A percentile compares a stretch with the other conserved stretches of the same genome.
phyloP scores from a whole-genome alignment of 2,113 vertebrate genomes.

The Pollachius pollachius region DNA sequence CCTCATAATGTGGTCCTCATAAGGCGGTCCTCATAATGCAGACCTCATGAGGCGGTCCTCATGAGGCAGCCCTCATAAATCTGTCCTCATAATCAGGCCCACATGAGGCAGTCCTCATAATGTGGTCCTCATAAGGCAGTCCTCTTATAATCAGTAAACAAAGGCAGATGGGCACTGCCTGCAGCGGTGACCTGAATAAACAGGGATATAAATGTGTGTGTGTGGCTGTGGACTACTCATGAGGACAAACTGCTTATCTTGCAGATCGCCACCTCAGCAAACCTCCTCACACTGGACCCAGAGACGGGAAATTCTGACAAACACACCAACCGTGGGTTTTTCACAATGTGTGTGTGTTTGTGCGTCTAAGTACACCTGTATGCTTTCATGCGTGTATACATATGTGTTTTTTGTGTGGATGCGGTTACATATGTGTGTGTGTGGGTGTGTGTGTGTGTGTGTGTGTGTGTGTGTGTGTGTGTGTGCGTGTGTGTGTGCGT shows the following conservation, averaged over 20 bases:
- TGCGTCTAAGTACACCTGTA: neutral
- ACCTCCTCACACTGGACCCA: conserved; percentile 46
- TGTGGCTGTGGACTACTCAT: conserved; percentile 43
- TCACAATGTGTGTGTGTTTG: conserved; percentile 4
- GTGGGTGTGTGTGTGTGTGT: no score
- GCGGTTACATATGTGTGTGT: no score
- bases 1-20: no score
- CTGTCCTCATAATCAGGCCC: neutral
- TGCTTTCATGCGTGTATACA: no score
- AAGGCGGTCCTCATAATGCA: neutral
- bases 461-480: conserved; percentile 2
- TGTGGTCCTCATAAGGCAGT: neutral
- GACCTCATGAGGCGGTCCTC: neutral
- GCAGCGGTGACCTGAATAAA: conserved; percentile 1
- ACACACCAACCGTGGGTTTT: conserved; percentile 22
- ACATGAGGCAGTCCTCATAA: neutral
- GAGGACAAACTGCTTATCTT: conserved; percentile 43
- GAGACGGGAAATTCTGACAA: conserved; percentile 28
- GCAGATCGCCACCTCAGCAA: conserved; percentile 47
- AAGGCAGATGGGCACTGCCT: conserved; percentile 5
- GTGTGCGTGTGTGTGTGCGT: conserved; percentile 2
- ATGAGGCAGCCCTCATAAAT: neutral
- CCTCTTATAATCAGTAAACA: conserved; percentile 1
- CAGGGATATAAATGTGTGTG: no score
- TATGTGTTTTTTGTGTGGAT: no score